Evolutionary conservation across 2,113 vertebrate genomes (phyloP).

Genomic region (Xyliphius kryptos): DNA sequence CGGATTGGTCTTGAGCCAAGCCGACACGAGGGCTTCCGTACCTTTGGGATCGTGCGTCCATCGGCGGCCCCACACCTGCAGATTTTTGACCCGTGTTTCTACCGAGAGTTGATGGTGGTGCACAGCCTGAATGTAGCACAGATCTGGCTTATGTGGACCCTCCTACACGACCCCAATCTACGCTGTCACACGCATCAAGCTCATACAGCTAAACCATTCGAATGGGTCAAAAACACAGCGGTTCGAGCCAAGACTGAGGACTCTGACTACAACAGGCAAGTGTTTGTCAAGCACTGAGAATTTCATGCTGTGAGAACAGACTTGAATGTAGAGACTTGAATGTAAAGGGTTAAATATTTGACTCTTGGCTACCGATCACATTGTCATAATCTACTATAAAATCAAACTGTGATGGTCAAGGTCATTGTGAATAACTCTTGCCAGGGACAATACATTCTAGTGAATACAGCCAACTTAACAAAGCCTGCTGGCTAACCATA

Average conservation of each 20-base stretch:
- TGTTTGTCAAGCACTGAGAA: too few species aligned
- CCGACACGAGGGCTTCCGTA: constrained; percentile 86
- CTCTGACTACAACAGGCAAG: constrained; percentile 36
- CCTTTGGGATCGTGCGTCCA: constrained; percentile 85
- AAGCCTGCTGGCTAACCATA: too few species aligned
- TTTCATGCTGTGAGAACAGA: too few species aligned
- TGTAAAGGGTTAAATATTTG: too few species aligned
- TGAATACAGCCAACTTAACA: too few species aligned
- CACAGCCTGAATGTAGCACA: constrained; percentile 87
- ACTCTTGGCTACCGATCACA: too few species aligned
- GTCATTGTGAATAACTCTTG: too few species aligned
- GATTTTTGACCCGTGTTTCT: constrained; percentile 93
- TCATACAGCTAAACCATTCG: constrained; percentile 53
- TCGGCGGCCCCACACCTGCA: constrained; percentile 86
- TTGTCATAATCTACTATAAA: too few species aligned
- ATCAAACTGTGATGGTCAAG: too few species aligned
- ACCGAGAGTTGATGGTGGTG: constrained; percentile 90
- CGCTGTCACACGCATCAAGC: constrained; percentile 68
- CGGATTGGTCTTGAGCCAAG: constrained; percentile 76
- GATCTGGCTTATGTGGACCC: constrained; percentile 97
- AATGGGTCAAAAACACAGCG: constrained; percentile 56
- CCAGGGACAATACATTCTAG: too few species aligned
- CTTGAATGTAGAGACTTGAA: too few species aligned
- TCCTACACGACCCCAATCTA: constrained; percentile 76
- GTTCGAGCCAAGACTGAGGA: neutral